Evolutionary conservation across 2,888 invertebrate genomes (phyloP).

Genomic region (Pseudanteris insignis): DNA sequence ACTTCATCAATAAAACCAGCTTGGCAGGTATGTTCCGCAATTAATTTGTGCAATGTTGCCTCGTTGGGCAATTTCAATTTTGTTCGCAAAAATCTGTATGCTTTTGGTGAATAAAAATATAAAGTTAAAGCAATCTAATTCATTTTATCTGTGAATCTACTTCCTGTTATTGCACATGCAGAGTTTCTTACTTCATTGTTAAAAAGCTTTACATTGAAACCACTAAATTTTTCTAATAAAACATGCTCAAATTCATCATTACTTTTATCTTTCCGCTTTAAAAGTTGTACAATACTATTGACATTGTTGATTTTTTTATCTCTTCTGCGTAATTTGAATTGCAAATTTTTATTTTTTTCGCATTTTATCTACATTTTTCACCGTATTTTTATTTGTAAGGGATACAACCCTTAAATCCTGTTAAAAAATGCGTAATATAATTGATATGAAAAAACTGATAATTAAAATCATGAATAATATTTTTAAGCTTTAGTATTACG

Average conservation of each 20-base stretch:
- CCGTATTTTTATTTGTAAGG: neutral
- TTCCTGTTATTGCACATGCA: constrained; percentile 3
- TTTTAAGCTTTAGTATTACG: too few relatives aligned
- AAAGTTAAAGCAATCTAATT: constrained; percentile 26
- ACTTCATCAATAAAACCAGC: constrained; percentile 4
- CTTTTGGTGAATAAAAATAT: constrained; percentile 12
- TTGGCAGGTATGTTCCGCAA: too few relatives aligned
- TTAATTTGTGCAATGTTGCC: constrained; percentile 6
- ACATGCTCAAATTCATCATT: constrained; percentile 10
- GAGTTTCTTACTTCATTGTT: neutral
- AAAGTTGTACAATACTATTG: neutral
- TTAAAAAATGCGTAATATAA: too few relatives aligned
- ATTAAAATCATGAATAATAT: too few relatives aligned
- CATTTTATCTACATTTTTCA: too few relatives aligned
- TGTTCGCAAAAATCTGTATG: constrained; percentile 1
- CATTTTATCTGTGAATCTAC: constrained; percentile 10
- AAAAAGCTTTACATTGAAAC: constrained; percentile 1
- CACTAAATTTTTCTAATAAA: constrained; percentile 1
- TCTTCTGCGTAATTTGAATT: constrained; percentile 1
- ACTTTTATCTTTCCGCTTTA: constrained; percentile 6
- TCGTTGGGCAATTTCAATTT: constrained; percentile 9
- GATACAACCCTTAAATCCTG: too few relatives aligned
- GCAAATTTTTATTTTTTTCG: too few relatives aligned
- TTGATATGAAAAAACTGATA: too few relatives aligned
- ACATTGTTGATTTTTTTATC: constrained; percentile 4